Base-by-base conservation (phyloP, 92 coral and sea anemone species). In the Micromussa lordhowensis region DNA sequence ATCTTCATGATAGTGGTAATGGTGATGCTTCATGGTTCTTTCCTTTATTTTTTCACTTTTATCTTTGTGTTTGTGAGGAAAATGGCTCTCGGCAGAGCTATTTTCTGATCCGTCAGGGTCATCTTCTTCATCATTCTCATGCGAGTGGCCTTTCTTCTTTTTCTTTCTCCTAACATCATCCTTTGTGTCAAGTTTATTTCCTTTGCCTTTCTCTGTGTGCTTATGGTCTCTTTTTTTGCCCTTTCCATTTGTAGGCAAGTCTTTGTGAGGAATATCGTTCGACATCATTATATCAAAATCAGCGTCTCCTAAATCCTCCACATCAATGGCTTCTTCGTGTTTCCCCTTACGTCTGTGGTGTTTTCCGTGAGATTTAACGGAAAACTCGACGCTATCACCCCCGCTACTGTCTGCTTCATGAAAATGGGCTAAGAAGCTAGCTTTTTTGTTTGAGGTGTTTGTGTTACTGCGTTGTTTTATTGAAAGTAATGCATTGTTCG, bases 221-320 rank as follows among this genome's bases (percentile, higher is more conserved):
- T 88, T 83, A 18, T 53, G n/a, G 18, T 26, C 55, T n/a, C 32
- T n/a, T 59, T 57, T 9, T 51, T 70, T 51, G 17, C 34, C 31
- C 70, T 80, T 82, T 16, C 64, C 70, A 57, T 82, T 77, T 44
- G 81, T 88, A 4, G 92, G 86, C 54, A 82, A 68, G 66, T 89
- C 88, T 31, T 90, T 91, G 69, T 87, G 98, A 22, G 98, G 98
- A 54, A 95, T 94, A 48, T 95, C 96, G 44, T 95, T 95, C 1
- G 98, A 92, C 96, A 95, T 95, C 88, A 93, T 86, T 59, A 95
- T 95, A 71, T 95, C 98, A 82, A 95, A 95, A 87, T 95, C 98
- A 24, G 98, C 94, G 51, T 94, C 98, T 64, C 98, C 98, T 21
- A 95, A 84, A 83, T 95, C 98, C 29, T 94, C 96, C 58, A 92